phyloP scores from a whole-genome alignment of 1,140 invertebrate genomes.

The Orussus abietinus region DNA sequence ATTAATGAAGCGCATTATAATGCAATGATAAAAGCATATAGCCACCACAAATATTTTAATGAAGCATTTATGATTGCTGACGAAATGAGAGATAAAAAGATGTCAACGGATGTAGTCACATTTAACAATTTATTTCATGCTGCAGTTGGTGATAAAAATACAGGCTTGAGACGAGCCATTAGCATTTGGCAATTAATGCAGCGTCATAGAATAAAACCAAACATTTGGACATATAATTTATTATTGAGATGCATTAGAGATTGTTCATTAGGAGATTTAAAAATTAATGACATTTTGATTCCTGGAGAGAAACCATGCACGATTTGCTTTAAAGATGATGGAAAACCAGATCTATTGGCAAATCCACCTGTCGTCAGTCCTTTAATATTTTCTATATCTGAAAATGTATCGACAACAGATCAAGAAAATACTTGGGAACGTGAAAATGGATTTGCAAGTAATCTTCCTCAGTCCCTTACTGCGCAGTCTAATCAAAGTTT shows the following conservation, averaged over 20 bases:
- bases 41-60: slow-evolving; percentile 69
- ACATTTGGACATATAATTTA: slow-evolving; percentile 75
- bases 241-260: slow-evolving; percentile 74
- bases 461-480: background rate
- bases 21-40: slow-evolving; percentile 89
- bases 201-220: slow-evolving; percentile 61
- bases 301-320: background rate
- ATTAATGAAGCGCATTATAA: slow-evolving; percentile 79
- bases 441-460: background rate
- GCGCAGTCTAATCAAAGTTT: background rate
- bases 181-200: slow-evolving; percentile 82
- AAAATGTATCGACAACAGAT: background rate
- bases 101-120: slow-evolving; percentile 65
- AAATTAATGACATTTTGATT: slow-evolving; percentile 54
- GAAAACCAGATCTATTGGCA: slow-evolving; percentile 34
- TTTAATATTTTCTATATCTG: slow-evolving; percentile 10
- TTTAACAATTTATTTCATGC: slow-evolving; percentile 79
- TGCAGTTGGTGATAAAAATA: slow-evolving; percentile 71
- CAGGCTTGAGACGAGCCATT: slow-evolving; percentile 76
- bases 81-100: slow-evolving; percentile 70
- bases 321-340: slow-evolving; percentile 18
- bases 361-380: slow-evolving; percentile 31
- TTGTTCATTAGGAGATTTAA: slow-evolving; percentile 69
- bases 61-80: slow-evolving; percentile 78
- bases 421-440: background rate